These are phyloP conservation scores for Lithobates sylvaticus DNA, from an alignment of 2,797 vertebrate species.

Conservation along the genomic window DNA sequence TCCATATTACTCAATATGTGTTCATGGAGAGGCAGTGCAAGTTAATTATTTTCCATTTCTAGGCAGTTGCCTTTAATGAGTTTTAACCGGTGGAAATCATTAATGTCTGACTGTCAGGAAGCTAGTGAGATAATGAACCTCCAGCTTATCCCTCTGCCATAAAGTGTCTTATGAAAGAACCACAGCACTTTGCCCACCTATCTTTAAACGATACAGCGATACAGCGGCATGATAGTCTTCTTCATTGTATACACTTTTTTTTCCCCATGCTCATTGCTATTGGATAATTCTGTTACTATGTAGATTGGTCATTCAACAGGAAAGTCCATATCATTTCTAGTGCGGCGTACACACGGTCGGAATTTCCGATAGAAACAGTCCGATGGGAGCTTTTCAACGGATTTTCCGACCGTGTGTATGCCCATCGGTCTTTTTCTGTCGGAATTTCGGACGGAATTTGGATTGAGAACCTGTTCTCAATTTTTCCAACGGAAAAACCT, in stretches of 20 bases:
- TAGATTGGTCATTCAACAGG: neutral
- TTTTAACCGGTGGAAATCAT: conserved; percentile 56
- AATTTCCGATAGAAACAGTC: too few species aligned
- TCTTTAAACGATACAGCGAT: neutral
- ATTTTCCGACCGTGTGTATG: too few species aligned
- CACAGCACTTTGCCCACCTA: neutral
- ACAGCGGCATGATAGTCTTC: neutral
- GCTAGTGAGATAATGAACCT: conserved; percentile 44
- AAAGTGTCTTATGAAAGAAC: conserved; percentile 6
- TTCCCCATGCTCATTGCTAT: neutral
- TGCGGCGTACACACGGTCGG: too few species aligned
- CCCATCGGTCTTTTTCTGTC: too few species aligned
- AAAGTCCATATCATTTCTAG: neutral
- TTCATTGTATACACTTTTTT: neutral
- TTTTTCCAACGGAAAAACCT: too few species aligned
- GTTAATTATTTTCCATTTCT: conserved; percentile 59
- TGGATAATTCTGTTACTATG: neutral
- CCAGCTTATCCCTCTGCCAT: conserved; percentile 42
- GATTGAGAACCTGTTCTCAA: too few species aligned
- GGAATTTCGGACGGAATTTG: too few species aligned
- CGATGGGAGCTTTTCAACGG: too few species aligned
- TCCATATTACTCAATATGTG: conserved; percentile 56
- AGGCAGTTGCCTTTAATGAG: conserved; percentile 54
- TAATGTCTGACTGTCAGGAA: conserved; percentile 53
- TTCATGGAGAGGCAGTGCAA: conserved; percentile 48